Base-by-base conservation (phyloP, 2,888 invertebrate genomes). In the Aphrophora alni region DNA sequence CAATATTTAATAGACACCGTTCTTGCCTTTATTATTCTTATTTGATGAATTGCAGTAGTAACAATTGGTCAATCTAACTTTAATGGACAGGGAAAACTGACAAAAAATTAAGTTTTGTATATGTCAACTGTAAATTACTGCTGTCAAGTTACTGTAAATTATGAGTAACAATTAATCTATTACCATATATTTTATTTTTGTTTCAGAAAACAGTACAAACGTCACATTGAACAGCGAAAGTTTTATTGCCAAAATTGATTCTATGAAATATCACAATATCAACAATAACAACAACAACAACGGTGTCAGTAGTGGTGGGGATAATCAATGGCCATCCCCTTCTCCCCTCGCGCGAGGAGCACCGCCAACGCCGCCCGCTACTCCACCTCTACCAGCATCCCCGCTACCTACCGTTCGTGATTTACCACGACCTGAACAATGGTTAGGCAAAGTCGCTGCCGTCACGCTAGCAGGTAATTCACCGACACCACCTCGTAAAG, bases 401-500 rank as follows among this genome's bases (percentile, higher is more conserved):
- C 24, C 81, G 68, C 21, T 81, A 79, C 51, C 84, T 73, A 44
- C 82, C 38, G 70, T 85, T 79, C 69, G 84, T 17, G 87, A 87
- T 80, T 90, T 95, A 87, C 95, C 95, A 28, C 94, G 93, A 88
- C 95, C 95, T 0, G 95, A 95, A 85, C 95, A 95, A 86, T 95
- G 95, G 95, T 88, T 96, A 84, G 95, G 94, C 10, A 92, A 93
- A 85, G 80, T 86, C 80, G 76, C 86, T 77, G 71, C 84, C 80
- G 59, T 82, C 81, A 80, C 81, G 26, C 73, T 84, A 44, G 79
- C 82, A 77, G 78, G 85, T 80, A 75, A 83, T 82, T 33, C 86
- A 84, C 77, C 89, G 90, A 88, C 92, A 85, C 89, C 92, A 21
- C 90, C 91, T 28, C 88, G 89, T 25, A 87, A 90, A 25, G 89